A percentile compares a stretch with the other conserved stretches of the same genome.
These are phyloP conservation scores for Agrilus biguttatus DNA, from an alignment of 2,888 invertebrate species.

Conservation along the genomic window DNA sequence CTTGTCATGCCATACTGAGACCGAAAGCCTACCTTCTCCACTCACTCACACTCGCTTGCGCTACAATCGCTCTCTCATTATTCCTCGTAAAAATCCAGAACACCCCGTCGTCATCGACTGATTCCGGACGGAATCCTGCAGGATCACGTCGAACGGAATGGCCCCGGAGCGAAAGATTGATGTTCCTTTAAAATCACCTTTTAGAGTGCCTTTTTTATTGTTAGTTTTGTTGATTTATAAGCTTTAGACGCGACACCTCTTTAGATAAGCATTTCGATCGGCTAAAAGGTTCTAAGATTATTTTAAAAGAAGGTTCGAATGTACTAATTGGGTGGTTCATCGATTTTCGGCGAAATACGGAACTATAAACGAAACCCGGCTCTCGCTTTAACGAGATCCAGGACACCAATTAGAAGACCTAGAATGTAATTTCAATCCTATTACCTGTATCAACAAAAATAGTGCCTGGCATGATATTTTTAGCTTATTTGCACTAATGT, in stretches of 20 bases:
- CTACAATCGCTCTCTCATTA: constrained; percentile 19
- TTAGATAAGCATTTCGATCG: constrained; percentile 5
- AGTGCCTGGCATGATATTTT: too few relatives aligned
- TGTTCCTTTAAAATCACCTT: neutral
- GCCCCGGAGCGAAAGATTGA: neutral
- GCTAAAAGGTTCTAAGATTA: constrained; percentile 1
- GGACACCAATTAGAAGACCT: too few relatives aligned
- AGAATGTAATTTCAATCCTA: too few relatives aligned
- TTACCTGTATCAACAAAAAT: too few relatives aligned
- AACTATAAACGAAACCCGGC: too few relatives aligned
- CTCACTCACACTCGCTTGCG: constrained; percentile 13
- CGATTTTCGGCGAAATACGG: too few relatives aligned
- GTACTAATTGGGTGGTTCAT: too few relatives aligned
- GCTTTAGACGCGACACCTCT: constrained; percentile 24
- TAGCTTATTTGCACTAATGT: too few relatives aligned
- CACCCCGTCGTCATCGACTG: constrained; percentile 1
- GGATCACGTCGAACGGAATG: constrained; percentile 1
- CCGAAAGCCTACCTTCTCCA: constrained; percentile 14
- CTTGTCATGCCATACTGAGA: constrained; percentile 14
- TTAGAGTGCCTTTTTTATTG: constrained; percentile 2
- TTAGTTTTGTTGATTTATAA: constrained; percentile 25
- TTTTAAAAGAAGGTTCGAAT: neutral
- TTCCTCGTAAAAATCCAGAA: constrained; percentile 1
- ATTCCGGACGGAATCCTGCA: constrained; percentile 1
- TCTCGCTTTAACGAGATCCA: too few relatives aligned